Evolutionary conservation across 2,888 invertebrate species (phyloP), one percentile per base, ranked within the genome.

Genomic region (Zygothrica quintamaculata): DNA sequence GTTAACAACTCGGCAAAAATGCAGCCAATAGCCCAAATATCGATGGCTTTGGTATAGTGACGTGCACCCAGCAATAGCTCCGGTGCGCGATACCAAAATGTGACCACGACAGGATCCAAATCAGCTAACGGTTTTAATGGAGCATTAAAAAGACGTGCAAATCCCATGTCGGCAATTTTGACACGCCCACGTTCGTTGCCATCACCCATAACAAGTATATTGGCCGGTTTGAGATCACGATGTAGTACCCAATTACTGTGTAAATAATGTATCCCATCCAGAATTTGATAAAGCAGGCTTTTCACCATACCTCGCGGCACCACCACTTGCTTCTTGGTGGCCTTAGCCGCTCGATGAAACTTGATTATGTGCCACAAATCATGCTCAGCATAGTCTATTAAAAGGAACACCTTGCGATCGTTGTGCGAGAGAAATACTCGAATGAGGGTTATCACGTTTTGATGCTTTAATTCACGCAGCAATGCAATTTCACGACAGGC

Each of bases 311-410:
- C 98, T 90, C 97, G 97, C 4, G 98, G 98, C 18, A 98, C 98
- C 93, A 97, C 96, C 11, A 99, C 97, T 60, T 96, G 96, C 88
- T 98, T 98, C 89, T 99, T 99, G 87, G 97, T 98, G 5, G 98
- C 98, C 91, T 99, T 99, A 0, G 99, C 98, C 53, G 98, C 98
- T 87, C 99, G 93, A 90, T 99, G 99, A 90, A 97, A 99, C 92
- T 99, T 99, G 44, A 99, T 99, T 22, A 99, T 99, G 90, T 99
- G 99, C 99, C 99, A 99, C 56, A 99, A 92, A 92, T 99, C 99
- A 93, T 99, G 99, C 92, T 99, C 99, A 0, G 99, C 99, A 92
- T 98, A 99, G 90, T 99, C 99, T 92, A 99, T 98, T 7, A 99
- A 92, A 31, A 99, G 92, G 95, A 98, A 99, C 2, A 99, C 99